phyloP scores from a whole-genome alignment of 1,140 invertebrate genomes.

The Aphidius ervi region DNA sequence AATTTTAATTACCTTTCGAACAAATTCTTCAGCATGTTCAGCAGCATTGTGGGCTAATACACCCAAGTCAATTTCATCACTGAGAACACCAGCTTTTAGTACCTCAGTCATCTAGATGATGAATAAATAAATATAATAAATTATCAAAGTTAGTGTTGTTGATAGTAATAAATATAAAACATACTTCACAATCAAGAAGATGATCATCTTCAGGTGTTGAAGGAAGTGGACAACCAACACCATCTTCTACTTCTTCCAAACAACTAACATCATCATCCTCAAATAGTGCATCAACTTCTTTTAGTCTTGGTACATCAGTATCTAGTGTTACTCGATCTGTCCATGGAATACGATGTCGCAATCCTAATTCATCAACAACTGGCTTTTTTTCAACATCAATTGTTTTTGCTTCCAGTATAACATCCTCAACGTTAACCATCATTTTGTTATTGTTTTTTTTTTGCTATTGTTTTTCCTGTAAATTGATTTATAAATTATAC shows the following conservation, averaged over 20 bases:
- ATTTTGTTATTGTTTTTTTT: conserved; percentile 9
- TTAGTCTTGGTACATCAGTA: conserved; percentile 45
- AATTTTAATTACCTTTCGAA: conserved; percentile 65
- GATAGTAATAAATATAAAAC: conserved; percentile 1
- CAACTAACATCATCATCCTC: conserved; percentile 59
- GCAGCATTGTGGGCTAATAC: conserved; percentile 82
- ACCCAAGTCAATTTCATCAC: conserved; percentile 77
- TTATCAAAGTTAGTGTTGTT: no score
- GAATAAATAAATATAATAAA: conserved; percentile 16
- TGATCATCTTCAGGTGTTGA: conserved; percentile 83
- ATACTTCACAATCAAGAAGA: conserved; percentile 71
- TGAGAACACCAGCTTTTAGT: conserved; percentile 74
- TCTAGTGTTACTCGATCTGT: conserved; percentile 42
- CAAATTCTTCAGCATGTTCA: conserved; percentile 91
- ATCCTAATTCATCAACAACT: conserved; percentile 23
- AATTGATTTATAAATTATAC: neutral
- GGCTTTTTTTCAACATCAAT: conserved; percentile 13
- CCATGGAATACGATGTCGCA: conserved; percentile 50
- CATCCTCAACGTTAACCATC: conserved; percentile 37
- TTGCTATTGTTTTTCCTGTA: neutral
- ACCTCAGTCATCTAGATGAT: conserved; percentile 69
- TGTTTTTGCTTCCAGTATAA: conserved; percentile 34
- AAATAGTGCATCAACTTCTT: conserved; percentile 53
- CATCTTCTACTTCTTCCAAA: conserved; percentile 71
- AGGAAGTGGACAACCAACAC: conserved; percentile 74